Conservation (phyloP, 2,113 vertebrate genomes). For the Platichthys stellatus region DNA sequence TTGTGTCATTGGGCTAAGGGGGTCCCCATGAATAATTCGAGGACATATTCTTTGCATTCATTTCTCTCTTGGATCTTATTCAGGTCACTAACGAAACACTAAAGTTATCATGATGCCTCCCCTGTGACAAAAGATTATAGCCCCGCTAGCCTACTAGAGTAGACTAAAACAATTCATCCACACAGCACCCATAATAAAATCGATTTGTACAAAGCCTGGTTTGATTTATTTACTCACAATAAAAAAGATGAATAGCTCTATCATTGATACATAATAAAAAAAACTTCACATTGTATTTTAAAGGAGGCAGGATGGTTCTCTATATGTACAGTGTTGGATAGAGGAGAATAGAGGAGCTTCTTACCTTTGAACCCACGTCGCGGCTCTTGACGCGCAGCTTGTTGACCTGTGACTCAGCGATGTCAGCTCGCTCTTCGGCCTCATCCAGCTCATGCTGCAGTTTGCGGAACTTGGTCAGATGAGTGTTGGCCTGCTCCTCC, state of each 20-base stretch:
- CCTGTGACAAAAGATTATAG: not conserved
- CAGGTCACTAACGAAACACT: not conserved
- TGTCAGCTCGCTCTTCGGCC: slow-evolving; percentile 83
- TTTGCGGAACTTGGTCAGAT: slow-evolving; percentile 84
- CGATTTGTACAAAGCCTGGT: slow-evolving; percentile 17
- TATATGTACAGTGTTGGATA: not conserved
- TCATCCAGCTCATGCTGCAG: slow-evolving; percentile 86
- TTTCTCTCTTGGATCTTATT: not conserved
- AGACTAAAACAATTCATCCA: not conserved
- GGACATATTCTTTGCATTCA: not conserved
- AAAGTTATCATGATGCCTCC: not conserved
- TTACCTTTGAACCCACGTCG: slow-evolving; percentile 81
- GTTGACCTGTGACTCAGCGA: slow-evolving; percentile 86
- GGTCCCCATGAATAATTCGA: too few species aligned
- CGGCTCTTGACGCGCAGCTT: slow-evolving; percentile 84
- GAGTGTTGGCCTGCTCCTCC: slow-evolving; percentile 84
- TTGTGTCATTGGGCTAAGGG: too few species aligned
- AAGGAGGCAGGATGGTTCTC: not conserved
- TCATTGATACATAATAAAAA: not conserved
- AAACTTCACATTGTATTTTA: not conserved
- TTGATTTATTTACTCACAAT: slow-evolving; percentile 2
- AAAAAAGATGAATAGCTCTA: not conserved
- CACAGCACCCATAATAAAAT: slow-evolving; percentile 36
- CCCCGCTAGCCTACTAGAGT: slow-evolving; percentile 2
- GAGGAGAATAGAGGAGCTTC: not conserved